Base-by-base conservation (phyloP, 2,113 vertebrate genomes). In the Salvelinus namaycush region DNA sequence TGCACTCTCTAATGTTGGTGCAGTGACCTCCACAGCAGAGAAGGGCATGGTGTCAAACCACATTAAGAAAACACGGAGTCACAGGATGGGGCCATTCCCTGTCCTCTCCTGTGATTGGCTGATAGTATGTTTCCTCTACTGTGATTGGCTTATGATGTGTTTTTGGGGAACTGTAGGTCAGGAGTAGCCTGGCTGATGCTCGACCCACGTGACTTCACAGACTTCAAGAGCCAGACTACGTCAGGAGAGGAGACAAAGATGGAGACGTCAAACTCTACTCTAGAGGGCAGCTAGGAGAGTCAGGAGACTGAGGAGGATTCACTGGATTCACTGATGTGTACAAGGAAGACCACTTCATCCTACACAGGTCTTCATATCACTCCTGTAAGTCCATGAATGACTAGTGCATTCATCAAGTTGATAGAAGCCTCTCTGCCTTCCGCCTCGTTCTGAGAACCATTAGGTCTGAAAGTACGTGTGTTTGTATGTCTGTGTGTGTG, bases 391-490 rank as follows among this genome's bases (percentile, higher is more conserved):
- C 39, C 39, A 39, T 9, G 39, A 51, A 51, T 51, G 11, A 51
- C 14, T 51, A 13, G 11, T 51, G 49, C 49, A 51, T 16, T 51
- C 4, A 51, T 51, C 49, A 51, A 51, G 49, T 51, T 13, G 14
- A 51, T 12, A 51, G 14, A 51, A 14, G 14, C 49, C 72, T 60
- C 67, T 82, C 77, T 79, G 76, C 81, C 80, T 86, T 81, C 84
- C 39, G n/a, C 73, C 9, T 67, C 12, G 39, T 24, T 70, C 48
- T 22, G 8, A 81, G 65, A 79, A 76, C 86, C 86, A 92, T 91
- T 90, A 90, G 81, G 72, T 86, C 87, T 91, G 89, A 90, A 91
- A 87, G 83, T 75, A 79, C 54, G 66, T 51, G 3, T 51, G 79
- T 81, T 79, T 73, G 79, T 54, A 4, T 64, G n/a, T 67, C 3